Conservation (phyloP, 2,797 vertebrate genomes). For the Chloroceryle inda region DNA sequence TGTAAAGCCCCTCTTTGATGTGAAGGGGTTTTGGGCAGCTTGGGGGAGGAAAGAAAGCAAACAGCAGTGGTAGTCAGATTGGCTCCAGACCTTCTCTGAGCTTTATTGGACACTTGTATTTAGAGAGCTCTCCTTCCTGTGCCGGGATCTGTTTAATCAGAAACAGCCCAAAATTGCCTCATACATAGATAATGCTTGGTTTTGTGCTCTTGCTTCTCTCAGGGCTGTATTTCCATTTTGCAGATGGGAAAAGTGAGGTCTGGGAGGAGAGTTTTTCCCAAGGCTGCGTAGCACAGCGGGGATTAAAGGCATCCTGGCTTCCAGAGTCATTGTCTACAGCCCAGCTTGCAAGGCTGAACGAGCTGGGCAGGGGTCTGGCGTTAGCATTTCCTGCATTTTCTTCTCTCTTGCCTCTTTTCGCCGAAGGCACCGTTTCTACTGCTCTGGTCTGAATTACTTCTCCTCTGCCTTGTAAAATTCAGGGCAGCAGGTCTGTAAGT, state of each 20-base stretch:
- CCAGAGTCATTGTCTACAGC: accelerated
- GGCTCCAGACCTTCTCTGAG: background rate
- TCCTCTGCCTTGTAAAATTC: background rate
- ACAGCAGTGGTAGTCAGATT: background rate
- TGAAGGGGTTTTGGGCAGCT: background rate
- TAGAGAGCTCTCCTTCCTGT: background rate
- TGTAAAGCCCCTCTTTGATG: background rate
- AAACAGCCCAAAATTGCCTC: background rate
- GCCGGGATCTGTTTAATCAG: background rate
- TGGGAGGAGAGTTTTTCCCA: background rate
- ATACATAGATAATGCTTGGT: background rate
- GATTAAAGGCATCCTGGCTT: background rate
- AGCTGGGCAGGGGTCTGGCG: accelerated
- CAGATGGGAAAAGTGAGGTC: background rate
- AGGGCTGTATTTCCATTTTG: background rate
- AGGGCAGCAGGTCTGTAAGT: background rate
- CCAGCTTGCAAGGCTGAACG: accelerated
- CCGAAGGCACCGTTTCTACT: background rate
- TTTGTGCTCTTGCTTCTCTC: background rate
- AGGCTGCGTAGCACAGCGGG: accelerated
- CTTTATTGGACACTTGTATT: background rate
- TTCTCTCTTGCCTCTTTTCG: background rate
- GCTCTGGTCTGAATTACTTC: background rate
- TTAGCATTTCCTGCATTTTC: background rate
- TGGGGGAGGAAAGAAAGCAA: background rate